Conservation (phyloP, 2,888 invertebrate species). For the Drosophila falleni region DNA sequence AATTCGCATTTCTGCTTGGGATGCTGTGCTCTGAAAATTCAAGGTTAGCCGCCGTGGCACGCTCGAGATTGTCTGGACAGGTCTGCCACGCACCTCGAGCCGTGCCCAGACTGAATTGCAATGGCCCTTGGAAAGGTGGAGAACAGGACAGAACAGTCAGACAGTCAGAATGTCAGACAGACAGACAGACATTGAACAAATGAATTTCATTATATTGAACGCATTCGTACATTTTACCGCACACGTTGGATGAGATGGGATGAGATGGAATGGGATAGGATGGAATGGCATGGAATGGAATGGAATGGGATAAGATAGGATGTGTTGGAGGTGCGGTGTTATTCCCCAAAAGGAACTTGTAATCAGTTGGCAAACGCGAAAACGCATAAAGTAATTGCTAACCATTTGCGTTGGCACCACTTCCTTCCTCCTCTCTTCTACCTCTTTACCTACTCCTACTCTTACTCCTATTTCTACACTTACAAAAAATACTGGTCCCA, state of each 20-base stretch:
- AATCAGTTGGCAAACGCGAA: constrained; percentile 78
- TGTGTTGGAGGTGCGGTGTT: constrained; percentile 64
- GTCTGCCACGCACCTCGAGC: constrained; percentile 60
- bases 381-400: constrained; percentile 78
- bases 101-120: constrained; percentile 37
- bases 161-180: constrained; percentile 14
- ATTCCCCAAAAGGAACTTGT: constrained; percentile 69
- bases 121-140: constrained; percentile 22
- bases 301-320: not conserved
- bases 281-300: not conserved
- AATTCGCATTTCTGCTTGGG: constrained; percentile 73
- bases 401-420: constrained; percentile 78
- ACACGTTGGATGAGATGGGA: constrained; percentile 57
- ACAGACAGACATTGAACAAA: constrained; percentile 56
- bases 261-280: not conserved
- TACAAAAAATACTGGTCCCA: too few relatives aligned
- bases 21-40: constrained; percentile 62
- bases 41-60: constrained; percentile 74
- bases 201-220: constrained; percentile 79
- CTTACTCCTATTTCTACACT: not conserved
- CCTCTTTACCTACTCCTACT: constrained; percentile 4
- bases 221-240: constrained; percentile 79
- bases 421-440: not conserved
- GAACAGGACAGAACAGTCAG: constrained; percentile 1
- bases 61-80: constrained; percentile 62